Percentiles rank a stretch among this genome's conserved stretches.
phyloP scores from a whole-genome alignment of 2,888 invertebrate species.

The Ceriagrion tenellum region DNA sequence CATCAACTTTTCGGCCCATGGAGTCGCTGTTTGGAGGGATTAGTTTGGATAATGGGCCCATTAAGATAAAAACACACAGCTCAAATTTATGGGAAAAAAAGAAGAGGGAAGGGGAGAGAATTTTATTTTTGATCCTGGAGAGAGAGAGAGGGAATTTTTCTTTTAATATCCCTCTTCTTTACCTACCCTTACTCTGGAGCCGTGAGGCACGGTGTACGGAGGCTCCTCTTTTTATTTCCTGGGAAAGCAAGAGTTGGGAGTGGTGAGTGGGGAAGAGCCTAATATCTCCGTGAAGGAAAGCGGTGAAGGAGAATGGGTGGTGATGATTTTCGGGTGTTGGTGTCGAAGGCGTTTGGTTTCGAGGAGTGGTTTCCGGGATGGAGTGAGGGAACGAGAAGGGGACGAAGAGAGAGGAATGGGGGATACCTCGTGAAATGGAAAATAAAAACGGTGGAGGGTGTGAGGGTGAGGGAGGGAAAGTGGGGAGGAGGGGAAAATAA shows the following conservation, averaged over 20 bases:
- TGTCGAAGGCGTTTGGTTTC: neutral
- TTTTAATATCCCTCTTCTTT: neutral
- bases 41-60: constrained; percentile 29
- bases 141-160: neutral
- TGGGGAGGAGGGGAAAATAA: neutral
- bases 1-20: constrained; percentile 9
- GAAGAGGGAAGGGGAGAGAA: neutral
- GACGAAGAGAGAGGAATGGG: neutral
- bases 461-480: neutral
- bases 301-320: neutral
- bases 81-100: neutral
- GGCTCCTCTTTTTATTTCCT: neutral
- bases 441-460: neutral
- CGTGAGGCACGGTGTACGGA: neutral
- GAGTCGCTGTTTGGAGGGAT: constrained; percentile 17
- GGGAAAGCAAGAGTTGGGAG: neutral
- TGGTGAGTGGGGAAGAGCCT: constrained; percentile 21
- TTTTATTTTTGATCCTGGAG: neutral
- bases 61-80: constrained; percentile 26
- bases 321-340: neutral
- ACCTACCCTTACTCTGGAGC: neutral
- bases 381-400: neutral
- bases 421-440: neutral
- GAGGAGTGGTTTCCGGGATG: neutral
- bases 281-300: neutral